phyloP scores from a whole-genome alignment of 2,888 invertebrate genomes.

The Tetramorium bicarinatum region DNA sequence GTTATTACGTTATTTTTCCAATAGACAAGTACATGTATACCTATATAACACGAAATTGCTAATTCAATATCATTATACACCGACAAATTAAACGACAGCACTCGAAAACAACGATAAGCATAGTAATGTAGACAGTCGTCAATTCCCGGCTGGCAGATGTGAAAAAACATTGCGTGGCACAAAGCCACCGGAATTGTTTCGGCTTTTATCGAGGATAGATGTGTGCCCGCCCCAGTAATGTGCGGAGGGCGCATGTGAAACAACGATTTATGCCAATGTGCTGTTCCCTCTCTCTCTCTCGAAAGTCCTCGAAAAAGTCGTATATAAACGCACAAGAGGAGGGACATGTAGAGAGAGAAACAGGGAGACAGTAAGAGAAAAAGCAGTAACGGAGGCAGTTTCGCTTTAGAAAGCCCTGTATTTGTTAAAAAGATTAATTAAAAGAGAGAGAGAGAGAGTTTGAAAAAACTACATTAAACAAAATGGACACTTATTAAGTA shows the following conservation, averaged over 20 bases:
- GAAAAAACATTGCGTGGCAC: constrained; percentile 36
- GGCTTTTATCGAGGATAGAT: constrained; percentile 49
- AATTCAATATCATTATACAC: constrained; percentile 13
- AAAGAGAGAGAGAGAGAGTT: background rate
- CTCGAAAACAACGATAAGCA: constrained; percentile 17
- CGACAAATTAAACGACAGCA: constrained; percentile 14
- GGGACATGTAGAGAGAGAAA: background rate
- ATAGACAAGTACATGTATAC: background rate
- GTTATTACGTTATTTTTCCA: background rate
- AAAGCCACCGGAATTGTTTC: constrained; percentile 51
- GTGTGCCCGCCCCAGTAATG: constrained; percentile 16
- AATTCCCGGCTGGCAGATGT: constrained; percentile 24
- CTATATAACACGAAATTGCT: background rate
- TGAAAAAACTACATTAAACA: background rate
- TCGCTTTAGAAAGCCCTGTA: background rate
- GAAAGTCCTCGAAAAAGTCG: constrained; percentile 43
- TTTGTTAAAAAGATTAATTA: background rate
- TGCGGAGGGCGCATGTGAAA: constrained; percentile 35
- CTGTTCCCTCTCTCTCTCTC: constrained; percentile 31
- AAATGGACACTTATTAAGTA: background rate
- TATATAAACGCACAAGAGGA: background rate
- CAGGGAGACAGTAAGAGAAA: constrained; percentile 10
- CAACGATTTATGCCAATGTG: constrained; percentile 37
- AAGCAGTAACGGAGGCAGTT: background rate
- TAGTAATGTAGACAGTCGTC: constrained; percentile 29